Percentiles rank a stretch among this genome's conserved stretches.
phyloP scores from a whole-genome alignment of 2,888 invertebrate species.

The Azorinus chamasolen region DNA sequence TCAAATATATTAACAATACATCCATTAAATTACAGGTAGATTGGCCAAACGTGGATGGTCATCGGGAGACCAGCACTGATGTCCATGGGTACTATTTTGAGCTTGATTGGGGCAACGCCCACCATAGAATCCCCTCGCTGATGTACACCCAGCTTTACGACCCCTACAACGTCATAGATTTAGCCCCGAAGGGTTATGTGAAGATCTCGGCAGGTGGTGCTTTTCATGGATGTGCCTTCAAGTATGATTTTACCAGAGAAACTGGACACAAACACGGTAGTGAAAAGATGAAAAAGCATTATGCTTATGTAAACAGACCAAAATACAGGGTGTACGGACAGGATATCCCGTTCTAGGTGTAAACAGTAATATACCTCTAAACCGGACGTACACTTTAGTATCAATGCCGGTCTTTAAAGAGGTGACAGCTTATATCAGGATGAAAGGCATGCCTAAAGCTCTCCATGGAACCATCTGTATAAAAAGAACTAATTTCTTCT shows the following conservation, averaged over 20 bases:
- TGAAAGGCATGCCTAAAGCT: no score
- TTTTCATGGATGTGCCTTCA: slow-evolving; percentile 69
- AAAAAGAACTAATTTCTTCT: no score
- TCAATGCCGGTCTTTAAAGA: no score
- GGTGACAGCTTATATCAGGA: no score
- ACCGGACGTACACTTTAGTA: no score
- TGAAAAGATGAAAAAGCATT: slow-evolving; percentile 14
- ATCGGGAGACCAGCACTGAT: slow-evolving; percentile 28
- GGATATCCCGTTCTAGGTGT: not conserved
- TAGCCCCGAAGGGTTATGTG: slow-evolving; percentile 72
- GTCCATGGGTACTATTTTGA: slow-evolving; percentile 80
- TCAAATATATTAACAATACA: no score
- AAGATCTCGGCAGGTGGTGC: slow-evolving; percentile 67
- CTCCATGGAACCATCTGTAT: no score
- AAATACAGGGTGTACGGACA: slow-evolving; percentile 11
- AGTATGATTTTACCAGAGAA: slow-evolving; percentile 61
- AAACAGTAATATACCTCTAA: no score
- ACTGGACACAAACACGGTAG: no score
- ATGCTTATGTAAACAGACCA: slow-evolving; percentile 6
- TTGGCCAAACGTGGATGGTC: slow-evolving; percentile 69
- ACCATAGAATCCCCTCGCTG: slow-evolving; percentile 72
- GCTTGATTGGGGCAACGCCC: slow-evolving; percentile 73
- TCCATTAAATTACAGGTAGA: slow-evolving; percentile 59
- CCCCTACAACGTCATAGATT: slow-evolving; percentile 66
- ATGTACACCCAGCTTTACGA: slow-evolving; percentile 78